A percentile compares a stretch with the other conserved stretches of the same genome.
These are phyloP conservation scores for Psix sp. DNA, from an alignment of 1,140 invertebrate genomes.

Conservation along the genomic window DNA sequence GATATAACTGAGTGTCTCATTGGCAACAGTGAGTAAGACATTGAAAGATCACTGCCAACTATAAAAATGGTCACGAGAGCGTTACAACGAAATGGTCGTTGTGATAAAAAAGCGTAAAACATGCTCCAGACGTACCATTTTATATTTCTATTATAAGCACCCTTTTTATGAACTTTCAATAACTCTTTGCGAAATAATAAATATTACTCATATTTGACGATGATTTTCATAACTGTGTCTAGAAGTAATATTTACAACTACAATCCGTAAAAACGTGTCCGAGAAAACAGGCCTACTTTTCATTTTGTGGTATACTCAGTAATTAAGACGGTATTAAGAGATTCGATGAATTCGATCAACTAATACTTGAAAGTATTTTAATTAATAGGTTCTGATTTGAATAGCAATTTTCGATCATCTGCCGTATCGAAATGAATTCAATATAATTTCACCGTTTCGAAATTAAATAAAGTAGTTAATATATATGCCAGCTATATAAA, in stretches of 20 bases:
- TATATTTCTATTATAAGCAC: slow-evolving; percentile 12
- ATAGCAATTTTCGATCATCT: background rate
- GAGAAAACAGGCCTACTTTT: slow-evolving; percentile 36
- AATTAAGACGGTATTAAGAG: slow-evolving; percentile 23
- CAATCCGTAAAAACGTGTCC: slow-evolving; percentile 33
- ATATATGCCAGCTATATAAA: too few species aligned
- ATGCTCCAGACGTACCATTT: slow-evolving; percentile 16
- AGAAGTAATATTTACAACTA: slow-evolving; percentile 13
- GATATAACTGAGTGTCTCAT: slow-evolving; percentile 31
- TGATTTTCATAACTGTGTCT: slow-evolving; percentile 31
- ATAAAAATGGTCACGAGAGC: slow-evolving; percentile 33
- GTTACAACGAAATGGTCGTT: slow-evolving; percentile 17
- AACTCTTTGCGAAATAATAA: slow-evolving; percentile 18
- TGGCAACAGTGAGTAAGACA: slow-evolving; percentile 48
- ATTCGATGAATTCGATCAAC: background rate
- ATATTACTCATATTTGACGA: slow-evolving; percentile 35
- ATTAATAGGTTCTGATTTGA: slow-evolving; percentile 6
- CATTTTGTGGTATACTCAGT: slow-evolving; percentile 19
- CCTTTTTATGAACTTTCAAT: slow-evolving; percentile 27
- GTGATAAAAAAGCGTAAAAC: slow-evolving; percentile 35
- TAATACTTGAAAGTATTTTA: background rate
- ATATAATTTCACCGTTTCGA: too few species aligned
- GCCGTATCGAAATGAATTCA: too few species aligned
- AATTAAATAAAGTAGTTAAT: too few species aligned
- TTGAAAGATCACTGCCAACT: slow-evolving; percentile 25